A percentile compares a stretch with the other conserved stretches of the same genome.
Conservation (phyloP, 37 sponge, comb jelly and placozoan species). For the Ianthella basta region DNA sequence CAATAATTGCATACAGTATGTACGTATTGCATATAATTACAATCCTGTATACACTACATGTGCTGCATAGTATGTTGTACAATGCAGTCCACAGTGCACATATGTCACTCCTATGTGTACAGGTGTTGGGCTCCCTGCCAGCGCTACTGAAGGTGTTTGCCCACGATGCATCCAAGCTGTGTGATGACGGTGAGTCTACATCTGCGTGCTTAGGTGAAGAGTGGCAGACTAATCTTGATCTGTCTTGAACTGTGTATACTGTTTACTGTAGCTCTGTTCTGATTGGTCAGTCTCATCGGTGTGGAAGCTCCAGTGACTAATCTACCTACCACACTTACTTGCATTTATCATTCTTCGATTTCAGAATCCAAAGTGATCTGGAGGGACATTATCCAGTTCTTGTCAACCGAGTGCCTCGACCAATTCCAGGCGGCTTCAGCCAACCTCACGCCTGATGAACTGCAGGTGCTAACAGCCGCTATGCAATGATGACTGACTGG, state of each 20-base stretch:
- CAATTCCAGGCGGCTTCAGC: constrained; percentile 53
- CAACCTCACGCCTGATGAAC: constrained; percentile 40
- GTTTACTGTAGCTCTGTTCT: not conserved
- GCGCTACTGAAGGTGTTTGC: constrained; percentile 57
- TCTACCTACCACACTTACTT: too few species aligned
- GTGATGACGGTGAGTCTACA: constrained; percentile 35
- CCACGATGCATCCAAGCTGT: constrained; percentile 53
- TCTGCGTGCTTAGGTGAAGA: too few species aligned
- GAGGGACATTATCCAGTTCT: not conserved
- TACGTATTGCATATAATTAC: not conserved
- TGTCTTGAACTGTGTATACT: not conserved
- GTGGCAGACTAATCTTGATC: too few species aligned
- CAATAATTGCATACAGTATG: not conserved
- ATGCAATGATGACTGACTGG: too few species aligned
- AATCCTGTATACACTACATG: not conserved
- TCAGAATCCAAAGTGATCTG: not conserved
- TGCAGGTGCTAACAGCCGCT: constrained; percentile 29
- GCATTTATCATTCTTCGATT: not conserved
- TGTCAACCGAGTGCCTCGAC: constrained; percentile 39
- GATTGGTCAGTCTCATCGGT: too few species aligned
- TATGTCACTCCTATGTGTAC: too few species aligned
- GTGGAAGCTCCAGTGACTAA: too few species aligned
- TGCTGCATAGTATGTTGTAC: not conserved
- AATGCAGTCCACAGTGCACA: not conserved
- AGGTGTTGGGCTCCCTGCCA: constrained; percentile 60